Evolutionary conservation across 1,140 invertebrate genomes (phyloP).

Genomic region (Rhagoletis pomonella): DNA sequence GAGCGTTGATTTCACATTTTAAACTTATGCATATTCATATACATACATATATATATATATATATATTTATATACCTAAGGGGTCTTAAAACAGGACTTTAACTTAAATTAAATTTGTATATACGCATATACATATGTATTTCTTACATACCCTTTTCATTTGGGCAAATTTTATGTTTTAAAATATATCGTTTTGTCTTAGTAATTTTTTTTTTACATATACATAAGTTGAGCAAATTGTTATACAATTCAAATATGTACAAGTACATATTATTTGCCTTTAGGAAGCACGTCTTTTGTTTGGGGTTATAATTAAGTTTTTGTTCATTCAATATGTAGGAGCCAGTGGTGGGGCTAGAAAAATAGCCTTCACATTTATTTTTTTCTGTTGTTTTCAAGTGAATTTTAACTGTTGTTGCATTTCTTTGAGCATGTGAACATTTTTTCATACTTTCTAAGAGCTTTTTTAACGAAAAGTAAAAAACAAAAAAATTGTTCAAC

Average conservation of each 20-base stretch:
- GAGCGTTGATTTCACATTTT: constrained; percentile 37
- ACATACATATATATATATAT: not conserved
- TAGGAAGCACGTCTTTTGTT: not conserved
- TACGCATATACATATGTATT: not conserved
- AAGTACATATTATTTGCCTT: not conserved
- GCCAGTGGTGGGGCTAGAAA: not conserved
- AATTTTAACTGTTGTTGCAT: not conserved
- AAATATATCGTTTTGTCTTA: constrained; percentile 4
- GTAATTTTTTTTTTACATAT: not conserved
- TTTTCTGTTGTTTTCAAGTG: not conserved
- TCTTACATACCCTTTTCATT: not conserved
- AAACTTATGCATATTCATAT: constrained; percentile 1
- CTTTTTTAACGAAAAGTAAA: no score
- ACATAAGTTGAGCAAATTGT: not conserved
- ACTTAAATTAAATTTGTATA: constrained; percentile 7
- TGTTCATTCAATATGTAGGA: constrained; percentile 1
- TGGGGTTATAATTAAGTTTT: not conserved
- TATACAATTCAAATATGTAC: no score
- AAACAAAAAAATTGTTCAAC: no score
- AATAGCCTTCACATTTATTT: not conserved
- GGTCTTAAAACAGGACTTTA: not conserved
- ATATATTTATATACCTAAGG: not conserved
- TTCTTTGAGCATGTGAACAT: not conserved
- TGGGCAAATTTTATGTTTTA: not conserved
- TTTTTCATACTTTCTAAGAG: no score